phyloP scores from a whole-genome alignment of 2,888 invertebrate species.

The Luperina nickerlii region DNA sequence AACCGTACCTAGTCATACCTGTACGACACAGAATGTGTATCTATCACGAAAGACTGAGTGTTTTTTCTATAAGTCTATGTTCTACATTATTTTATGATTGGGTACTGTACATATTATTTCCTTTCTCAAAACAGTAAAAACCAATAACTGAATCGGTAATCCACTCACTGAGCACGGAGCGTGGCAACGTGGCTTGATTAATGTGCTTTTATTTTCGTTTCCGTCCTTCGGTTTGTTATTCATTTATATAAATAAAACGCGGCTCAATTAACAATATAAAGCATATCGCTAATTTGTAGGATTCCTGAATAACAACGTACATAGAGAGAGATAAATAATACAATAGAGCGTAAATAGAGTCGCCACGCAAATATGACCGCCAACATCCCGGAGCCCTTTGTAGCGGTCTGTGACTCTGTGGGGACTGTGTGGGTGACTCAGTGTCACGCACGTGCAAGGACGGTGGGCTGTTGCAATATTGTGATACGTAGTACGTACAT shows the following conservation, averaged over 20 bases:
- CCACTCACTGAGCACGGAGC: background rate
- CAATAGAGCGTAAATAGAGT: slow-evolving; percentile 14
- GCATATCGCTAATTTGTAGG: slow-evolving; percentile 1
- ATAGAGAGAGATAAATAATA: no score
- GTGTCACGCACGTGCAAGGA: slow-evolving; percentile 35
- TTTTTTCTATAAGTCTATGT: background rate
- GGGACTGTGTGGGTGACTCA: background rate
- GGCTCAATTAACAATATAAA: background rate
- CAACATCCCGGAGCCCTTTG: slow-evolving; percentile 13
- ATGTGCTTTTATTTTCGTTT: slow-evolving; percentile 1
- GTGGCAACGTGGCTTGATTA: background rate
- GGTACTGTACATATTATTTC: background rate
- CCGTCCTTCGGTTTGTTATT: background rate
- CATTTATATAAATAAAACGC: slow-evolving; percentile 1
- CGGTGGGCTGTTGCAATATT: slow-evolving; percentile 19
- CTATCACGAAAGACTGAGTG: background rate
- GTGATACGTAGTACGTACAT: slow-evolving; percentile 5
- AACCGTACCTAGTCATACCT: background rate
- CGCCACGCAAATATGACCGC: background rate
- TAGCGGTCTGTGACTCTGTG: slow-evolving; percentile 46
- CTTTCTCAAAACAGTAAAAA: background rate
- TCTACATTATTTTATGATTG: background rate
- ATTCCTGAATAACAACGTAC: slow-evolving; percentile 3
- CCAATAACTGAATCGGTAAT: slow-evolving; percentile 3
- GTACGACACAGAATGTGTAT: no score